A percentile compares a stretch with the other conserved stretches of the same genome.
Conservation (phyloP, 1,140 invertebrate genomes). For the Reticulitermes speratus region DNA sequence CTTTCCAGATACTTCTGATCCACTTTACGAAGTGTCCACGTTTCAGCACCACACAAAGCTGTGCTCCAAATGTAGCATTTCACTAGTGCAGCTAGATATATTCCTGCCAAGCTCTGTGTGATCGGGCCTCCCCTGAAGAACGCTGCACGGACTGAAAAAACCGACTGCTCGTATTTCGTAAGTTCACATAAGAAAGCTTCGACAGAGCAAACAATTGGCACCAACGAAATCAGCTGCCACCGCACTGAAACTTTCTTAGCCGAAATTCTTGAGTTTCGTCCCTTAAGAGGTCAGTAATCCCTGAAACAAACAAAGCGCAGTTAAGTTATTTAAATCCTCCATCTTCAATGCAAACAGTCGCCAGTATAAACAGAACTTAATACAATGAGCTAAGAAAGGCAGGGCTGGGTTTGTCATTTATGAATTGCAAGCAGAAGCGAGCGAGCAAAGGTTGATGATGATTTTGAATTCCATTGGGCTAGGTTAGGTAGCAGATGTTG, state of each 20-base stretch:
- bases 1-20: too few species aligned
- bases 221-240: background rate
- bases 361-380: background rate
- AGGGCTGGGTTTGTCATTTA: background rate
- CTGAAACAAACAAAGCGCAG: conserved; percentile 1
- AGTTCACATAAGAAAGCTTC: too few species aligned
- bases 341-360: background rate
- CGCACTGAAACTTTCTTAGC: background rate
- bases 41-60: too few species aligned
- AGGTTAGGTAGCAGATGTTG: background rate
- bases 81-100: too few species aligned
- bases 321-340: conserved; percentile 1
- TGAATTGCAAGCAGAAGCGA: background rate
- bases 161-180: too few species aligned
- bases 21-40: too few species aligned
- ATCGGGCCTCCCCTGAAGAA: too few species aligned
- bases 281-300: conserved; percentile 6
- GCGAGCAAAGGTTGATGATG: background rate
- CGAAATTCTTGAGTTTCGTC: background rate
- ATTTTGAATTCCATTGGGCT: background rate
- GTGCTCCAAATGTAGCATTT: too few species aligned
- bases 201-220: background rate
- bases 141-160: too few species aligned
- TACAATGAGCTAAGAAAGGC: conserved; percentile 15
- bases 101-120: too few species aligned